Base-by-base conservation (phyloP, 2,797 vertebrate genomes). In the Ptychobarbus kaznakovi region DNA sequence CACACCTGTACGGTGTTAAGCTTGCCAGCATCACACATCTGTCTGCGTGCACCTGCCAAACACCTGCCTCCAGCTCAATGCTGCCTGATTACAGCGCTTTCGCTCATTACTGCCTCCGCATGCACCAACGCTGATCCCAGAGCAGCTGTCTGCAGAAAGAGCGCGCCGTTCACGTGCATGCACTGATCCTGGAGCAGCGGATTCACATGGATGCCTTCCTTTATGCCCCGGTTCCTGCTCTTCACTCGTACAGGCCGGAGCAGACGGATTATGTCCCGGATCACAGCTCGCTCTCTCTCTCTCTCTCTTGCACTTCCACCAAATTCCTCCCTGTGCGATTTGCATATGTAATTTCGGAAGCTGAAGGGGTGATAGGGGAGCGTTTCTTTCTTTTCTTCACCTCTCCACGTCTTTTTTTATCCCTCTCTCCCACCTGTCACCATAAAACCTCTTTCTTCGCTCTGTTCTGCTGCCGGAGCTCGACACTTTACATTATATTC, bases 11-110 rank as follows among this genome's bases (percentile, higher is more conserved):
- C 90, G 88, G 91, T 61, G 84, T 81, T 13, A 90, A 90, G 93
- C 90, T 92, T 93, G 95, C 95, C 95, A 95, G 91, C 90, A 87
- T 93, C 92, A 93, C 96, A 97, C 97, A 99, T 98, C 97, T 99
- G 98, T 95, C 96, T 94, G 94, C 92, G 93, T 96, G 96, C 98
- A 99, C 98, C 98, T 99, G 98, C 98, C 98, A 99, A 96, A 92
- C 98, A 99, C 98, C 97, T 99, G 98, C 96, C 97, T 94, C 72
- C 94, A 91, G 95, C 96, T 99, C 98, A 99, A 99, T 99, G 96
- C 96, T 92, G 97, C 97, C 96, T 99, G 98, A 99, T 99, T 99
- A 96, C 97, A 97, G 96, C 96, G 96, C 46, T 4, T 46, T 38
- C 44, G 53, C 81, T 82, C 53, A 82, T 82, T 82, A 82, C 69